These are phyloP conservation scores for Apantesis nais DNA, from an alignment of 2,888 invertebrate species.

Conservation along the genomic window DNA sequence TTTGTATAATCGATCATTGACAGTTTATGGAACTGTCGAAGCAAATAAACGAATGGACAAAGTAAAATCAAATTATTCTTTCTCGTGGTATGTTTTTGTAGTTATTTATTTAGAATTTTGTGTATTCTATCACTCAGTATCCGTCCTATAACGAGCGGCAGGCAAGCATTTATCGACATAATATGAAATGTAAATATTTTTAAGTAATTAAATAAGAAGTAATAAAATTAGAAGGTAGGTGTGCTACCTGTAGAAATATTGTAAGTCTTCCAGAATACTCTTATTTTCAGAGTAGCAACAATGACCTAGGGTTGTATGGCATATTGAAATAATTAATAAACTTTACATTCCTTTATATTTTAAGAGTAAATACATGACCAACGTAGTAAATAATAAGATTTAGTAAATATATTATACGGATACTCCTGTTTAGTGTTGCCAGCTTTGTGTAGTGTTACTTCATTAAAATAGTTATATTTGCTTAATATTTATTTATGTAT, in stretches of 20 bases:
- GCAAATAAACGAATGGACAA: background rate
- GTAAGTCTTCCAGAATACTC: conserved; percentile 46
- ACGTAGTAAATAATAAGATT: background rate
- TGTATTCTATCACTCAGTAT: conserved; percentile 41
- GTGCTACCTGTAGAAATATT: conserved; percentile 15
- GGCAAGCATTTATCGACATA: conserved; percentile 45
- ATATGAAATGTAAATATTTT: conserved; percentile 46
- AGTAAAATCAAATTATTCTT: background rate
- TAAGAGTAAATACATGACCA: conserved; percentile 20
- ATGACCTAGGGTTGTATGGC: conserved; percentile 25
- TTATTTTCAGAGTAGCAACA: conserved; percentile 18
- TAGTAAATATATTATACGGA: background rate
- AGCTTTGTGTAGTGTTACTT: background rate
- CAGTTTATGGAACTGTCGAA: background rate
- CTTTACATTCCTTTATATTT: conserved; percentile 37
- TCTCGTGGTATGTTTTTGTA: background rate
- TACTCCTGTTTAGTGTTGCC: background rate
- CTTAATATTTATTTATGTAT: background rate
- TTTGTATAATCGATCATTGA: background rate
- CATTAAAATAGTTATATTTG: background rate
- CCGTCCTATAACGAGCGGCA: conserved; percentile 78
- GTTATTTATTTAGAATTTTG: conserved; percentile 1
- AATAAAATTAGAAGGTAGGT: conserved; percentile 11
- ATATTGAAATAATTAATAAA: conserved; percentile 11
- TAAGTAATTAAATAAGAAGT: too few relatives aligned